A percentile compares a stretch with the other conserved stretches of the same genome.
These are phyloP conservation scores for Cuniculus paca DNA, from an alignment of 2,797 vertebrate species.

Conservation along the genomic window DNA sequence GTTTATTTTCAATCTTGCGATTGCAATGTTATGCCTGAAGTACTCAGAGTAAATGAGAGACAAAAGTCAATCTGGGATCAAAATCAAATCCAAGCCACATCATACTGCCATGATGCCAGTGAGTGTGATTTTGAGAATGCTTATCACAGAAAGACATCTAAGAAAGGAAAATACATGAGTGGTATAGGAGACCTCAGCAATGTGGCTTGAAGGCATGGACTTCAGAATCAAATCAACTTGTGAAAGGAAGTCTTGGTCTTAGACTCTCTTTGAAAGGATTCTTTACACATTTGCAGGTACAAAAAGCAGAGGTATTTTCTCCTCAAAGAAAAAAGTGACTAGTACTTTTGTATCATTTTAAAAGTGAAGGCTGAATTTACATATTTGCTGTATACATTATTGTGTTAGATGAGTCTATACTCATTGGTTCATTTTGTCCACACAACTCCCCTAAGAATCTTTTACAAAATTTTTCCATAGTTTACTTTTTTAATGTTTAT, in stretches of 20 bases:
- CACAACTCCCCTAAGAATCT: background rate
- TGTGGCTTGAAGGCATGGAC: background rate
- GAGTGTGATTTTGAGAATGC: background rate
- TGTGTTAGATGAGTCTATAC: background rate
- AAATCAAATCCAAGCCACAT: background rate
- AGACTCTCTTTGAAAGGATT: background rate
- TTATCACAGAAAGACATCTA: background rate
- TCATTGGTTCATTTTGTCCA: background rate
- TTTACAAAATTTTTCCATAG: background rate
- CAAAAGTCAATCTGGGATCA: background rate
- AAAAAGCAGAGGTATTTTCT: background rate
- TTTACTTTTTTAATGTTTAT: background rate
- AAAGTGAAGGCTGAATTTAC: background rate
- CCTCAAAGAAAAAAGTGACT: background rate
- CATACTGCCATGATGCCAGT: too few species aligned
- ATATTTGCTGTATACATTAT: background rate
- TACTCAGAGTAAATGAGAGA: background rate
- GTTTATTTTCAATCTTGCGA: background rate
- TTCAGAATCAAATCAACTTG: background rate
- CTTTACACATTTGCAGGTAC: background rate
- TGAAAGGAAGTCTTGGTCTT: slow-evolving; percentile 7
- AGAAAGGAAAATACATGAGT: background rate
- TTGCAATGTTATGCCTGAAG: background rate
- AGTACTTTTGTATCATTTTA: background rate
- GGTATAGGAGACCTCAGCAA: background rate